Base-by-base conservation (phyloP, 1,140 invertebrate genomes). In the Papilio helenus region DNA sequence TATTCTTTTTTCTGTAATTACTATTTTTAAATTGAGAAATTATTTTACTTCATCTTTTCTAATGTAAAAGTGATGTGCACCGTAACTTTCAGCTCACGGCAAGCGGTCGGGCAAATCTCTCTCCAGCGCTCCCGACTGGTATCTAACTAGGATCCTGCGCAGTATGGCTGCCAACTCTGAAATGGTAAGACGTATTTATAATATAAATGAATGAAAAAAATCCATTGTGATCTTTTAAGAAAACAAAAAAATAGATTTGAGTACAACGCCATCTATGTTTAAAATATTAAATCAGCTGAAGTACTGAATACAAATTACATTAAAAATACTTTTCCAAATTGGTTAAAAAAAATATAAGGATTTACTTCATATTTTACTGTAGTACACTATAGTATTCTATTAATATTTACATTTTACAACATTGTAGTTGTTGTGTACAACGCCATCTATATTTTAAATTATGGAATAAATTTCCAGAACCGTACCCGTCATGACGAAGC, bases 31-130 rank as follows among this genome's bases (percentile, higher is more conserved):
- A 34, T 34, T 2, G 5, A 34, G 34, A 2, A 34, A 3, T 34
- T 34, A 34, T 3, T 4, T 39, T 39, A 39, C 4, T 39, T 39
- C 8, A 8, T 39, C 34, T 39, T 39, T 34, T 39, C 14, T 46
- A 14, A 46, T 5, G 0, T 46, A 46, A 3, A 46, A 46, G 1
- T 46, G 14, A 46, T 16, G 14, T 7, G 34, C 7, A 29, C 72
- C 77, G 73, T 42, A 78, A 79, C 68, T 94, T 95, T n/a, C 90
- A 96, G 95, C 92, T 46, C 95, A 96, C 81, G 95, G 95, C n/a
- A 96, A 96, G 87, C 89, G 95, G 9, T 95, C 92, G 26, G 93
- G 90, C 16, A 90, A 86, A 23, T 85, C 85, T 12, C 88, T 87
- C 1, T 84, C 88, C 14, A 84, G 85, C 9, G 88, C 89, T 29